A percentile compares a stretch with the other conserved stretches of the same genome.
Evolutionary conservation across 1,140 invertebrate genomes (phyloP).

Genomic region (Aphis craccivora): DNA sequence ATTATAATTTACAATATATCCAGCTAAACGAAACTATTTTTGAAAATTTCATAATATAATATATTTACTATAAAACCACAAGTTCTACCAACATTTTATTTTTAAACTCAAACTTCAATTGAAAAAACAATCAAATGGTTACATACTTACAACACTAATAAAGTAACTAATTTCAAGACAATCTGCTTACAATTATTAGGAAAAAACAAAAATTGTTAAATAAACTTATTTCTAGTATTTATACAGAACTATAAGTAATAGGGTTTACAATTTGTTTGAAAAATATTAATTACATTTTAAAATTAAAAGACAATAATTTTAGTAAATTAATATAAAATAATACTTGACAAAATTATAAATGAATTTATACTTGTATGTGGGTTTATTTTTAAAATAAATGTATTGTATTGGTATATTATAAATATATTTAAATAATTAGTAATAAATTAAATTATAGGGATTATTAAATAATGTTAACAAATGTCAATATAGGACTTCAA

Average conservation of each 20-base stretch:
- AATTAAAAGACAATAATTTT: constrained; percentile 22
- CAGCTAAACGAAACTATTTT: neutral
- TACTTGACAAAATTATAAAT: neutral
- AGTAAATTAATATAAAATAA: neutral
- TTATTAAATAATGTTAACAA: neutral
- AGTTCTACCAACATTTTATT: neutral
- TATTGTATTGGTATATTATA: neutral
- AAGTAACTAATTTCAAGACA: neutral
- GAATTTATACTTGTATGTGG: neutral
- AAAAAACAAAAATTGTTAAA: constrained; percentile 8
- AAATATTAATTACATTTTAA: neutral
- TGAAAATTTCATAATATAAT: too few relatives aligned
- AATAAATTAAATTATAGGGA: neutral
- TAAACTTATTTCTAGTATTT: neutral
- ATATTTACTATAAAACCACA: neutral
- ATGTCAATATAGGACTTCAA: neutral
- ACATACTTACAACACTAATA: neutral
- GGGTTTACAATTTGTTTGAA: neutral
- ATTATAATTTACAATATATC: too few relatives aligned
- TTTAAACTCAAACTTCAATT: neutral
- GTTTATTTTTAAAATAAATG: neutral
- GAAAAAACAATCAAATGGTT: neutral
- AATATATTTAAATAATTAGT: neutral
- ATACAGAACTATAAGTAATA: neutral
- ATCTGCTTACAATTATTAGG: constrained; percentile 16